phyloP scores from a whole-genome alignment of 2,888 invertebrate genomes.

The Drosophila neutralis region DNA sequence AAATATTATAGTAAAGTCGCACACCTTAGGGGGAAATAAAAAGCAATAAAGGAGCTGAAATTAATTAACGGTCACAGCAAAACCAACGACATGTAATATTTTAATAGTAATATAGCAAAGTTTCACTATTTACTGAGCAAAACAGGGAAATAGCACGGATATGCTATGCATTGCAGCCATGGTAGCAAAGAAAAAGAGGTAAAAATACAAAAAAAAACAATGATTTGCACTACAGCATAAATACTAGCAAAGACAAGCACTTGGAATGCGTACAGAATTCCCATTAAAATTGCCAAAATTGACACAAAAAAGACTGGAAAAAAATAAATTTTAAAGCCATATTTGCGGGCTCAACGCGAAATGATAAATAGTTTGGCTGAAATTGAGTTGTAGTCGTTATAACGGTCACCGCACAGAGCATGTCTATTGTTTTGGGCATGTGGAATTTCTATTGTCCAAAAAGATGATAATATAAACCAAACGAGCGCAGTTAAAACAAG shows the following conservation, averaged over 20 bases:
- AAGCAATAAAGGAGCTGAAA: neutral
- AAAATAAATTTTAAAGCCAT: neutral
- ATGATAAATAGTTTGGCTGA: slow-evolving; percentile 1
- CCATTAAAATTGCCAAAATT: neutral
- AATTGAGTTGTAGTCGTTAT: slow-evolving; percentile 47
- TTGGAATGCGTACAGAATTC: neutral
- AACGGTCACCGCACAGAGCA: slow-evolving; percentile 49
- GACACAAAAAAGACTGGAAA: neutral
- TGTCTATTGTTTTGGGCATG: slow-evolving; percentile 37
- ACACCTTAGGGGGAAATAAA: neutral
- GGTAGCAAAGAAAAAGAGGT: neutral
- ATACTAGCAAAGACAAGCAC: neutral
- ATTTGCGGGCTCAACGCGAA: neutral
- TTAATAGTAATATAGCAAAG: neutral
- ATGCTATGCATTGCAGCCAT: fast-evolving
- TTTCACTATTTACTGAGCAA: neutral
- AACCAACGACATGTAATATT: neutral
- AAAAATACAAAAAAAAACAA: neutral
- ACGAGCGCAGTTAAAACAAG: slow-evolving; percentile 51
- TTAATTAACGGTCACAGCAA: neutral
- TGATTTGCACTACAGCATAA: neutral
- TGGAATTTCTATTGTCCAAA: slow-evolving; percentile 61
- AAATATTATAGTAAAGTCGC: neutral
- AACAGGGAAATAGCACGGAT: neutral
- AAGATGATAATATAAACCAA: slow-evolving; percentile 39